Evolutionary conservation across 2,888 invertebrate genomes (phyloP).

Genomic region (Drosophila hamatofila): DNA sequence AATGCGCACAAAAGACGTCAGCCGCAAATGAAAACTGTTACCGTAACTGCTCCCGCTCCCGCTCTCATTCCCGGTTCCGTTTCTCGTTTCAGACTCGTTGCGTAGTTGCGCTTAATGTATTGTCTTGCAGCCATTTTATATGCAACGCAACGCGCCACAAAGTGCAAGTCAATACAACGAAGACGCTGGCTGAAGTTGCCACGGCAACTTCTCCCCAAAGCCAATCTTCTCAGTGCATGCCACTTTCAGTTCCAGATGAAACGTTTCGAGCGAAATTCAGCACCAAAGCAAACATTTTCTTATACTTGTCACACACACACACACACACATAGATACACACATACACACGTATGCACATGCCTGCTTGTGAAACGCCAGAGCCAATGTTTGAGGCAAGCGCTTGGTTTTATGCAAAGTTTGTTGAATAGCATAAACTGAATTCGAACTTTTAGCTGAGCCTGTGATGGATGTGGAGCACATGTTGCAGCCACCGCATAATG

Average conservation of each 20-base stretch:
- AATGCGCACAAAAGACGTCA: slow-evolving; percentile 50
- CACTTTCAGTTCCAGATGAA: slow-evolving; percentile 37
- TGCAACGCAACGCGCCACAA: slow-evolving; percentile 63
- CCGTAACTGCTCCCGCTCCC: not conserved
- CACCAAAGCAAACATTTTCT: slow-evolving; percentile 52
- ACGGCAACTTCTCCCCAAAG: slow-evolving; percentile 47
- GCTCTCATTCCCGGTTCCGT: not conserved
- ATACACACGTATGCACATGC: not conserved
- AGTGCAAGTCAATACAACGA: slow-evolving; percentile 74
- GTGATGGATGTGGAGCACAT: slow-evolving; percentile 41
- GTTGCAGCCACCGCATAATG: slow-evolving; percentile 33
- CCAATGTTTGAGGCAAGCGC: slow-evolving; percentile 41
- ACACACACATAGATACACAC: not conserved
- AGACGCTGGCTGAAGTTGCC: slow-evolving; percentile 31
- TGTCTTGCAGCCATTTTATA: slow-evolving; percentile 65
- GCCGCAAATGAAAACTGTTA: slow-evolving; percentile 60
- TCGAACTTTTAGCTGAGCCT: slow-evolving; percentile 48
- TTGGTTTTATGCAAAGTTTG: slow-evolving; percentile 69
- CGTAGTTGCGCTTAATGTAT: slow-evolving; percentile 27
- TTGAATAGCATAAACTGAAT: slow-evolving; percentile 58
- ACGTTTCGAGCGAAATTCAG: slow-evolving; percentile 33
- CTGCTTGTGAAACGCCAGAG: slow-evolving; percentile 17
- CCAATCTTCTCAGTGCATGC: slow-evolving; percentile 58
- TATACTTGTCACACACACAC: slow-evolving; percentile 17
- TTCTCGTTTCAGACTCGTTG: slow-evolving; percentile 22